A percentile compares a stretch with the other conserved stretches of the same genome.
phyloP scores from a whole-genome alignment of 2,888 invertebrate genomes.

The Folsomia manolachei region DNA sequence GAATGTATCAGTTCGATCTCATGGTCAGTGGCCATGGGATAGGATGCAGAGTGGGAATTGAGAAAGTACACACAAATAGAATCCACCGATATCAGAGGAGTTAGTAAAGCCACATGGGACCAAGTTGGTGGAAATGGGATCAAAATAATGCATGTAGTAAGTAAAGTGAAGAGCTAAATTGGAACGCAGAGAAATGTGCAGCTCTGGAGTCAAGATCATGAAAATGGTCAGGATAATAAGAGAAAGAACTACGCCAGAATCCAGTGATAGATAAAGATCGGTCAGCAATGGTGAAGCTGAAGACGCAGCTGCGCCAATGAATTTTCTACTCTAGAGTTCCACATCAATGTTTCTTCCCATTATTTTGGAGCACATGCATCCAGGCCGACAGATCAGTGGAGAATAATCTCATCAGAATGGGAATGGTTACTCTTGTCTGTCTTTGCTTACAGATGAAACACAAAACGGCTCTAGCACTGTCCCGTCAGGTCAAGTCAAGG shows the following conservation, averaged over 20 bases:
- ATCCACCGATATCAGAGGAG: no score
- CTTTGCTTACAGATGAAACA: neutral
- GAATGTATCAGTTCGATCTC: neutral
- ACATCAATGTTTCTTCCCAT: neutral
- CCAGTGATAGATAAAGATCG: neutral
- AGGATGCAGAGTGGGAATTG: no score
- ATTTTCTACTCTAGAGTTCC: neutral
- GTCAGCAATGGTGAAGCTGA: neutral
- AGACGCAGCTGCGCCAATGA: constrained; percentile 3
- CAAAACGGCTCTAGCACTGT: no score
- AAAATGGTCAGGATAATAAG: neutral
- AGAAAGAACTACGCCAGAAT: no score
- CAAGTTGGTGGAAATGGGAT: neutral
- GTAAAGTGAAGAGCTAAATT: constrained; percentile 21
- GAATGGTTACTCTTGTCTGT: constrained; percentile 13
- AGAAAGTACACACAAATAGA: no score
- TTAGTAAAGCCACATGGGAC: constrained; percentile 10
- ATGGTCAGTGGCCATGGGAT: neutral
- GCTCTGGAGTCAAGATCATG: constrained; percentile 5
- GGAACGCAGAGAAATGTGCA: constrained; percentile 7
- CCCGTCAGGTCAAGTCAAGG: neutral
- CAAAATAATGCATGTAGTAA: constrained; percentile 13
- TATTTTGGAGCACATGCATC: neutral
- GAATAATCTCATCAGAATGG: constrained; percentile 13
- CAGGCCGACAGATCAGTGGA: neutral